phyloP scores from a whole-genome alignment of 2,888 invertebrate genomes.

The Lycaena phlaeas region DNA sequence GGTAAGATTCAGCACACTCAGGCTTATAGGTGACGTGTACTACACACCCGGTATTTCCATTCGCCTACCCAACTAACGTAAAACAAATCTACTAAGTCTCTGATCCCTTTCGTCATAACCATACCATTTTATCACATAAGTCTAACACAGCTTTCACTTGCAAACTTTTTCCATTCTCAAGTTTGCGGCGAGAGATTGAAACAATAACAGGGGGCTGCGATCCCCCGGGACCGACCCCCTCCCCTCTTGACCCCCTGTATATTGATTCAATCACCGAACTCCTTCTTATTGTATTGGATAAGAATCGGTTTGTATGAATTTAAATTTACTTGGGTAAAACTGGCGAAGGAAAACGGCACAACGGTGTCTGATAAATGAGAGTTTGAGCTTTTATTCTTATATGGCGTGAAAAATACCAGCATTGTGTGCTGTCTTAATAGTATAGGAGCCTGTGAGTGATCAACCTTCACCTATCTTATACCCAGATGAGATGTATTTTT shows the following conservation, averaged over 20 bases:
- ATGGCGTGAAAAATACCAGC: too few species aligned
- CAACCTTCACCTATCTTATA: too few species aligned
- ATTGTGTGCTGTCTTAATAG: too few species aligned
- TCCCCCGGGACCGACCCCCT: not conserved
- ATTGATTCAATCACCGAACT: slow-evolving; percentile 56
- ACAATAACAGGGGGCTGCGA: slow-evolving; percentile 11
- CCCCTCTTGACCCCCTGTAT: slow-evolving; percentile 36
- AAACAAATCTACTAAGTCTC: too few species aligned
- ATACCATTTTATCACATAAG: not conserved
- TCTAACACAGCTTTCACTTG: not conserved
- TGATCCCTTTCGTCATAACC: not conserved
- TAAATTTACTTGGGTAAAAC: slow-evolving; percentile 1
- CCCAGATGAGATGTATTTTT: too few species aligned
- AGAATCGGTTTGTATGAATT: slow-evolving; percentile 28
- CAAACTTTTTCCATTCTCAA: slow-evolving; percentile 11
- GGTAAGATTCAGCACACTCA: too few species aligned
- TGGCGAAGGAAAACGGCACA: not conserved
- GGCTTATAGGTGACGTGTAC: too few species aligned
- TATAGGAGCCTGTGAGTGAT: too few species aligned
- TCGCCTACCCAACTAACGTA: too few species aligned
- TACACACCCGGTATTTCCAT: too few species aligned
- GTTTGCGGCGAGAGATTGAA: slow-evolving; percentile 12
- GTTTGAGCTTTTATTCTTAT: too few species aligned
- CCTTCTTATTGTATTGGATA: slow-evolving; percentile 31
- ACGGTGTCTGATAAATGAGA: not conserved